phyloP scores from a whole-genome alignment of 2,113 vertebrate genomes.

The Corvus hawaiiensis region DNA sequence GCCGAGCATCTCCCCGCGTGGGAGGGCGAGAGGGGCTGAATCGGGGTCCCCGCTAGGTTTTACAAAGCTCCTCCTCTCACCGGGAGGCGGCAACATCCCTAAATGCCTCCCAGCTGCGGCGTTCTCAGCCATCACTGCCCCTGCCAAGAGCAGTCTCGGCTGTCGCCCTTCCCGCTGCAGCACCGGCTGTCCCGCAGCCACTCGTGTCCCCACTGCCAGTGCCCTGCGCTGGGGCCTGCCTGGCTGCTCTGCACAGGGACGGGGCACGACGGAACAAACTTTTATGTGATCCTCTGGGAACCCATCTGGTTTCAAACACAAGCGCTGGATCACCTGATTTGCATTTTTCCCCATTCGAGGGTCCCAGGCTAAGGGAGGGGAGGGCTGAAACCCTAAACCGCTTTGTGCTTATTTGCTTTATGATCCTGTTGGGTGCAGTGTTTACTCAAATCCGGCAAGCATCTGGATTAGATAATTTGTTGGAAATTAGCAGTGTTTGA shows the following conservation, averaged over 20 bases:
- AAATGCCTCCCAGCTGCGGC: neutral
- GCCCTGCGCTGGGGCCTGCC: neutral
- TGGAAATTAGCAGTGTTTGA: slow-evolving; percentile 85
- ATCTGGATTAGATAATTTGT: slow-evolving; percentile 99
- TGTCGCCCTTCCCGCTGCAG: fast-evolving
- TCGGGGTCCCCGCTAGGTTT: fast-evolving
- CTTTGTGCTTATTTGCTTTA: slow-evolving; percentile 97
- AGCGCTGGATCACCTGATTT: slow-evolving; percentile 87
- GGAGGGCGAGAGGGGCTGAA: neutral
- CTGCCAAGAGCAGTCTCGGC: neutral
- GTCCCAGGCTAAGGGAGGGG: slow-evolving; percentile 74
- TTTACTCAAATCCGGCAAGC: slow-evolving; percentile 89
- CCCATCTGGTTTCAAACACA: slow-evolving; percentile 79
- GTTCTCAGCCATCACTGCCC: fast-evolving
- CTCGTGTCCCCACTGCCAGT: fast-evolving
- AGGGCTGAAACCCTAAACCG: slow-evolving; percentile 88
- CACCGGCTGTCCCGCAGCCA: neutral
- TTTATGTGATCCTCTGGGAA: neutral
- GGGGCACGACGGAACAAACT: neutral
- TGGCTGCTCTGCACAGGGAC: neutral
- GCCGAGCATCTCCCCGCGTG: fast-evolving
- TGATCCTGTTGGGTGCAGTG: slow-evolving; percentile 86
- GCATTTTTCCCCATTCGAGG: slow-evolving; percentile 76
- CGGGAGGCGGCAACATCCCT: neutral
- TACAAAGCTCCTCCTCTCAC: neutral